Base-by-base conservation (phyloP, 1,140 invertebrate genomes). In the Drosophila rufa region DNA sequence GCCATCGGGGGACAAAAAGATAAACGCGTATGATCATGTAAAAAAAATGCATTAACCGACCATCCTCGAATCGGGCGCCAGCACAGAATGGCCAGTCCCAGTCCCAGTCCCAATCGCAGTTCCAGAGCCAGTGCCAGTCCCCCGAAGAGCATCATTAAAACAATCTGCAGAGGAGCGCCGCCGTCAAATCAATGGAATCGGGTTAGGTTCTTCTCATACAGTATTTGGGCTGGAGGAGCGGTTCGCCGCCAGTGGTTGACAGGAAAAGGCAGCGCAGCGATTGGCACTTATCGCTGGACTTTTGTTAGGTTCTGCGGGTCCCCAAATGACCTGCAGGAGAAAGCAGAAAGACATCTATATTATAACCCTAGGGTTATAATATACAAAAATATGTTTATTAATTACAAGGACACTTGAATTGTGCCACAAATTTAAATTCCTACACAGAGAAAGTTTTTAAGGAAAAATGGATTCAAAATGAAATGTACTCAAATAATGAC, bases 11-110 rank as follows among this genome's bases (percentile, higher is more conserved):
- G 75, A 86, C 83, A 70, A 87, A 80, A 75, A 91, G 87, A 89
- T 85, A 91, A 91, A 84, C 86, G 82, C 86, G 45, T 84, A 86
- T 91, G 90, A 91, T 91, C 90, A 91, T 91, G 90, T 91, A 91
- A 80, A 61, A 82, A 84, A 79, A 87, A 75, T 91, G 82, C 89
- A 90, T 86, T 91, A 91, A 91, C 71, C 75, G 40, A 68, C 67
- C 62, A 70, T 75, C 71, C 53, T 76, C 59, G 51, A 75, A 66
- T 62, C 53, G 53, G 30, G 50, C 59, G 50, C 46, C 51, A 76
- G 43, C 48, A 27, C 60, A 53, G 43, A 51, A 36, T 38, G 59
- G 55, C 62, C 53, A 55, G 53, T 55, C 56, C 42, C 59, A 14
- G 5, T 38, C 3, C 48, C 51, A 45, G 6, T 45, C n/a, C 42